Evolutionary conservation across 2,888 invertebrate species (phyloP).

Genomic region (Himalopsyche kuldschensis): DNA sequence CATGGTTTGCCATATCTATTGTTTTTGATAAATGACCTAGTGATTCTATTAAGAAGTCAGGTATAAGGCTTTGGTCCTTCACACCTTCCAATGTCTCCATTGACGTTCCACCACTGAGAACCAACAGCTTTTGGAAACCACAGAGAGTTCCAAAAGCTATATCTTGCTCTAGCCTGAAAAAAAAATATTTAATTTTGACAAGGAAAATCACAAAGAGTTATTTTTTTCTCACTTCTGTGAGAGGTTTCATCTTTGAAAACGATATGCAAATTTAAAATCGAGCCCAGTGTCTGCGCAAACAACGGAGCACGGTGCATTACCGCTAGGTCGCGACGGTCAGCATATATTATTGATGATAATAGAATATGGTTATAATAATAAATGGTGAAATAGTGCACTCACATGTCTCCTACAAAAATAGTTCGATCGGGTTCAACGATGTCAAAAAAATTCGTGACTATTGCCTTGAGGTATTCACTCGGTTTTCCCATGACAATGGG

Average conservation of each 20-base stretch:
- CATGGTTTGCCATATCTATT: background rate
- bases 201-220: too few species aligned
- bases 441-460: slow-evolving; percentile 41
- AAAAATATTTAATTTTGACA: background rate
- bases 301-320: too few species aligned
- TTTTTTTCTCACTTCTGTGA: too few species aligned
- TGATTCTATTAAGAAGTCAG: slow-evolving; percentile 18
- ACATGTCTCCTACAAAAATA: slow-evolving; percentile 47
- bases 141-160: slow-evolving; percentile 43
- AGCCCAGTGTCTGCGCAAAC: too few species aligned
- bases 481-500: slow-evolving; percentile 45
- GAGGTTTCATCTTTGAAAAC: too few species aligned
- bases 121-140: slow-evolving; percentile 30
- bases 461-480: slow-evolving; percentile 41
- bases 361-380: too few species aligned
- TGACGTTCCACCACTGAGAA: slow-evolving; percentile 14
- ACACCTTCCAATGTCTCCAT: background rate
- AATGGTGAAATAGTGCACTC: slow-evolving; percentile 33
- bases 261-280: too few species aligned
- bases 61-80: background rate
- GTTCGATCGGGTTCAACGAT: slow-evolving; percentile 43
- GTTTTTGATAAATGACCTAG: slow-evolving; percentile 13
- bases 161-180: slow-evolving; percentile 43
- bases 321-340: too few species aligned
- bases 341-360: too few species aligned